Conservation (phyloP, 2,113 vertebrate genomes). For the Phylloscopus trochiloides region DNA sequence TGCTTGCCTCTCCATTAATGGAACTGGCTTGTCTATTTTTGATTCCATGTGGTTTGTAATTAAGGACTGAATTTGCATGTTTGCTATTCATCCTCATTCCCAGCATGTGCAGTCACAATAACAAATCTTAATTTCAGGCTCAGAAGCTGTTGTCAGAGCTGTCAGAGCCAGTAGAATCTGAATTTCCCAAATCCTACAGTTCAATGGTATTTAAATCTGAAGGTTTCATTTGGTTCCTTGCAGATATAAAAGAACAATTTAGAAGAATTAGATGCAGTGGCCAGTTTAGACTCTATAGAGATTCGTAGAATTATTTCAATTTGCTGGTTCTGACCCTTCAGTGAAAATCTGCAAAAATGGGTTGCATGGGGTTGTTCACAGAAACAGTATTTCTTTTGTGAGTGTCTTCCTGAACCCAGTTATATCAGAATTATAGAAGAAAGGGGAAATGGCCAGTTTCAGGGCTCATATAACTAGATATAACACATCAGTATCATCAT, state of each 20-base stretch:
- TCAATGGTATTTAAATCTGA: neutral
- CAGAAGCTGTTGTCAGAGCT: neutral
- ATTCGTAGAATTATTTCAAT: neutral
- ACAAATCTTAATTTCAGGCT: neutral
- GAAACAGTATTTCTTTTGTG: constrained; percentile 3
- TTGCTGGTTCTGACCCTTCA: neutral
- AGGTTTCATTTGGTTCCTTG: neutral
- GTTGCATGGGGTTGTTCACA: neutral
- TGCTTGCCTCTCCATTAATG: neutral
- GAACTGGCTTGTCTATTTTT: neutral
- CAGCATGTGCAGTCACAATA: neutral
- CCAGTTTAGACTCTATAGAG: neutral
- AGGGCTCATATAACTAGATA: neutral
- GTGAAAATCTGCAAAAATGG: neutral
- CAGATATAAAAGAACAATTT: neutral
- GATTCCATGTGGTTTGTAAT: neutral
- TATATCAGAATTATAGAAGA: neutral
- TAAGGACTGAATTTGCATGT: neutral
- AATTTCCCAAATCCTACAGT: neutral
- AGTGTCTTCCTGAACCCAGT: constrained; percentile 4
- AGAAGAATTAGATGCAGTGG: neutral
- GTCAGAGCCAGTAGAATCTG: neutral
- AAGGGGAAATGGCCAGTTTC: neutral
- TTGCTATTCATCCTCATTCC: neutral
- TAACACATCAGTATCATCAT: neutral